Conservation (phyloP, 1,140 invertebrate genomes). For the Pararge aegeria region DNA sequence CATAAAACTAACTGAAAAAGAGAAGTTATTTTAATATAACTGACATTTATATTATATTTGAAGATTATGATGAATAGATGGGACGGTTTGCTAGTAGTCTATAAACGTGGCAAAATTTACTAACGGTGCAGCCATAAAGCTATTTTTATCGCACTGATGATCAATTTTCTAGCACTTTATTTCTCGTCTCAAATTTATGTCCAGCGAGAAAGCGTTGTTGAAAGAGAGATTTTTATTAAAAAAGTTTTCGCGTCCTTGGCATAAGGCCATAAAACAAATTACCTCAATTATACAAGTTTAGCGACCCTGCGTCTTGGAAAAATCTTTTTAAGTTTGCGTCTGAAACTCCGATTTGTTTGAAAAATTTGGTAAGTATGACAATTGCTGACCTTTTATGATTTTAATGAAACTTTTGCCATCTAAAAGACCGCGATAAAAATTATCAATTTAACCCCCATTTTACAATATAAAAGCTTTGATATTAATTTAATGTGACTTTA, state of each 20-base stretch:
- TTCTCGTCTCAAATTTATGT: constrained; percentile 45
- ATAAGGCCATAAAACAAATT: constrained; percentile 42
- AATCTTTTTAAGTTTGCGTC: constrained; percentile 11
- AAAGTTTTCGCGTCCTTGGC: constrained; percentile 45
- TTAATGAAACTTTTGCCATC: neutral
- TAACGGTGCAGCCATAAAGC: neutral
- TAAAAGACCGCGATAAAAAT: neutral
- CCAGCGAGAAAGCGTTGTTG: constrained; percentile 32
- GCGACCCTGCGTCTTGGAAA: constrained; percentile 20
- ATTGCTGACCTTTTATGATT: neutral
- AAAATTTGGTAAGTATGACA: neutral
- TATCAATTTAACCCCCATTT: neutral
- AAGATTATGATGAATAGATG: no score
- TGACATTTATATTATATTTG: no score
- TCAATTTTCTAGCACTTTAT: neutral
- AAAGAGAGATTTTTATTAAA: constrained; percentile 58
- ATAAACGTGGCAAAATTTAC: no score
- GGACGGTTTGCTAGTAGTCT: no score
- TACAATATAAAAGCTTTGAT: no score
- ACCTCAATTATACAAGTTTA: constrained; percentile 39
- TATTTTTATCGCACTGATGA: neutral
- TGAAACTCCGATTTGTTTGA: constrained; percentile 5
- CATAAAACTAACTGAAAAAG: no score
- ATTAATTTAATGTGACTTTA: no score
- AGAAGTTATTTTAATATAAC: no score